Conservation (phyloP, 2,113 vertebrate species). For the Cephalopterus ornatus region DNA sequence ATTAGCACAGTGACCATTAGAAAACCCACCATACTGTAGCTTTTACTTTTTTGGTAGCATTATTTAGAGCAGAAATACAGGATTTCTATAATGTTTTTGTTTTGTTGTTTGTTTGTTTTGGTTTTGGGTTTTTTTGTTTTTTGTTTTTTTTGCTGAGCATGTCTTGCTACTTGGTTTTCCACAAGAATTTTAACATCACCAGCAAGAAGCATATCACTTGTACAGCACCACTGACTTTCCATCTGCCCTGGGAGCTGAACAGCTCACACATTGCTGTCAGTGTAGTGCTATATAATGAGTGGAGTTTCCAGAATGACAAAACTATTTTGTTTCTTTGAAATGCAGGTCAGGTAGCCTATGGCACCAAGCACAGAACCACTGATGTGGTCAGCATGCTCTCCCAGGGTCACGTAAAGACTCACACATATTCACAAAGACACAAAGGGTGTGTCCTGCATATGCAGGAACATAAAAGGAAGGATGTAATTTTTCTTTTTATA, state of each 20-base stretch:
- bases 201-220: background rate
- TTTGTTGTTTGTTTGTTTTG: background rate
- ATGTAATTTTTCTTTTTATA: background rate
- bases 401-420: background rate
- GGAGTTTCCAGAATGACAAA: background rate
- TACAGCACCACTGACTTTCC: background rate
- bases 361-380: background rate
- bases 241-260: background rate
- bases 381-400: background rate
- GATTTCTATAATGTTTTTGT: background rate
- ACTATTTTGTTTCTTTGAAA: background rate
- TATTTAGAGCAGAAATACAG: background rate
- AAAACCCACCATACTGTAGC: background rate
- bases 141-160: background rate
- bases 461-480: background rate
- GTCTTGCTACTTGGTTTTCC: background rate
- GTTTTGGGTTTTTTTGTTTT: background rate
- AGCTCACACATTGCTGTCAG: background rate
- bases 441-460: background rate
- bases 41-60: background rate
- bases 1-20: background rate
- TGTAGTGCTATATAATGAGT: background rate
- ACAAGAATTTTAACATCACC: background rate
- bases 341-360: background rate
- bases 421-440: background rate